A percentile compares a stretch with the other conserved stretches of the same genome.
These are phyloP conservation scores for Clistopyga incitator DNA, from an alignment of 2,888 invertebrate species.

Conservation along the genomic window DNA sequence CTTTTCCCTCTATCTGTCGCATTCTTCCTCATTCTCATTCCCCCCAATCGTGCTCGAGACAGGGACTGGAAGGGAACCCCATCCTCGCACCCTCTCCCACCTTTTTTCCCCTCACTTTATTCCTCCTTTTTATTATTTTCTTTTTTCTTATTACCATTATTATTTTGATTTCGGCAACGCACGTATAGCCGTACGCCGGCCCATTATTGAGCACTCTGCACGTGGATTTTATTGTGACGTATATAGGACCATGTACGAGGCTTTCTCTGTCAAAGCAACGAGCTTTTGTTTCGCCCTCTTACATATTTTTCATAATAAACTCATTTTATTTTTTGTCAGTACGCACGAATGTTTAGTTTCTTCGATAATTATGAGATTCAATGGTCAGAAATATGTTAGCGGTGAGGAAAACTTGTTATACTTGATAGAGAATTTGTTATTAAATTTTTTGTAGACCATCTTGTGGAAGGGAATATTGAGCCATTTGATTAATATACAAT, in stretches of 20 bases:
- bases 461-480: too few species aligned
- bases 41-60: slow-evolving; percentile 8
- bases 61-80: not conserved
- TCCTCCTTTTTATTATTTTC: slow-evolving; percentile 54
- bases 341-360: too few species aligned
- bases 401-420: too few species aligned
- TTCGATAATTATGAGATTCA: too few species aligned
- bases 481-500: too few species aligned
- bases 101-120: slow-evolving; percentile 66
- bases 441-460: too few species aligned
- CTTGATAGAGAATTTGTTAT: too few species aligned
- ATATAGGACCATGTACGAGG: not conserved
- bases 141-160: slow-evolving; percentile 40
- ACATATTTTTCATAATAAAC: too few species aligned
- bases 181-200: not conserved
- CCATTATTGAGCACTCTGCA: slow-evolving; percentile 50
- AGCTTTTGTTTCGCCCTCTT: too few species aligned
- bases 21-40: slow-evolving; percentile 35
- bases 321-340: too few species aligned
- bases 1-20: slow-evolving; percentile 45
- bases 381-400: too few species aligned
- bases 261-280: not conserved
- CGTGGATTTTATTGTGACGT: slow-evolving; percentile 4
- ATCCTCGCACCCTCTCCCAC: slow-evolving; percentile 49
- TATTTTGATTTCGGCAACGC: slow-evolving; percentile 61